phyloP scores from a whole-genome alignment of 2,888 invertebrate species.

The Disparrhopalites patrizii region DNA sequence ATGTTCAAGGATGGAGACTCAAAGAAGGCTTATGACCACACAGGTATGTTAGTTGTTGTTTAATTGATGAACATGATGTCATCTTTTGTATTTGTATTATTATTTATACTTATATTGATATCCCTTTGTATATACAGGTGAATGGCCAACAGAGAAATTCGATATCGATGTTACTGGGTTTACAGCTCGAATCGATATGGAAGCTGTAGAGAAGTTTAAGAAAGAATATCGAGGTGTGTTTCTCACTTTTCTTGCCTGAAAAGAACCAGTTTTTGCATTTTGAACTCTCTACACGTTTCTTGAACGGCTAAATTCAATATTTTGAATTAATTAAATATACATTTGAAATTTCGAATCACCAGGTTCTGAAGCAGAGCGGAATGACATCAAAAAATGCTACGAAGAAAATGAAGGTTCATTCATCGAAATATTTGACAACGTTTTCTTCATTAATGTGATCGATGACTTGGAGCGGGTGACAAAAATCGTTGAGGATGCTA shows the following conservation, averaged over 20 bases:
- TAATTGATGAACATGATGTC: background rate
- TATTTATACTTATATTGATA: background rate
- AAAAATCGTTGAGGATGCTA: constrained; percentile 34
- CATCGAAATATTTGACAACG: constrained; percentile 40
- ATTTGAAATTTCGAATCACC: background rate
- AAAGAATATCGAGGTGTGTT: constrained; percentile 35
- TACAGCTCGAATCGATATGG: constrained; percentile 34
- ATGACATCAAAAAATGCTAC: constrained; percentile 42
- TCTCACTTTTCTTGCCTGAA: background rate
- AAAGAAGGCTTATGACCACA: constrained; percentile 42
- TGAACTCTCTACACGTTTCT: too few relatives aligned
- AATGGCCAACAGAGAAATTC: constrained; percentile 39
- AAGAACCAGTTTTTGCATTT: too few relatives aligned
- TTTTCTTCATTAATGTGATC: constrained; percentile 42
- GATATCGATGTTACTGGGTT: constrained; percentile 30
- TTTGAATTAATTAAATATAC: background rate
- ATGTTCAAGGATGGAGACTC: constrained; percentile 42
- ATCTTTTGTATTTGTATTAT: background rate
- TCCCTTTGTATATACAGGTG: constrained; percentile 29
- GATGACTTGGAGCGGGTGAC: constrained; percentile 42
- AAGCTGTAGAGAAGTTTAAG: constrained; percentile 39
- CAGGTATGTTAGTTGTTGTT: constrained; percentile 30
- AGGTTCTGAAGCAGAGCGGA: constrained; percentile 44
- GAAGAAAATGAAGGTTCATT: constrained; percentile 41
- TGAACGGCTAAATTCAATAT: background rate